These are phyloP conservation scores for Alviniconcha strummeri DNA, from an alignment of 2,888 invertebrate genomes.

Conservation along the genomic window DNA sequence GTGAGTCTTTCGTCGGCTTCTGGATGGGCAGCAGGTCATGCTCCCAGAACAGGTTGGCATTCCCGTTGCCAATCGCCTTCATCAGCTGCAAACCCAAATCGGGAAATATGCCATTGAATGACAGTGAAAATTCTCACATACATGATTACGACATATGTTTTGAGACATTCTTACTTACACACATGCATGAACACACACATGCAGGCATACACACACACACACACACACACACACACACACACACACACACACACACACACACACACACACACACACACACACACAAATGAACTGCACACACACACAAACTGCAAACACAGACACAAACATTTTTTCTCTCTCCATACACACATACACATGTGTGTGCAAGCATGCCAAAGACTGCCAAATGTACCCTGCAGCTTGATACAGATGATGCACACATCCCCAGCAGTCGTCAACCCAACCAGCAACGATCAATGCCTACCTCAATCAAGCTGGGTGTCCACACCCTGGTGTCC, in stretches of 20 bases:
- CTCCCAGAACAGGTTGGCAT: constrained; percentile 69
- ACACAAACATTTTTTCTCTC: no score
- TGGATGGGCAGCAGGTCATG: constrained; percentile 43
- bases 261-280: not conserved
- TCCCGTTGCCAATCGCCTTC: constrained; percentile 67
- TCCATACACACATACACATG: not conserved
- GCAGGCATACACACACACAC: no score
- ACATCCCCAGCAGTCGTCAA: no score
- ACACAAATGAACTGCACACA: no score
- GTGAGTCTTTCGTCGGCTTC: constrained; percentile 41
- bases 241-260: not conserved
- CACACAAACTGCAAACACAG: not conserved
- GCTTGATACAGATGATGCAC: no score
- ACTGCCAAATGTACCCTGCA: no score
- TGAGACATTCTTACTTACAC: no score
- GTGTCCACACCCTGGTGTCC: constrained; percentile 71
- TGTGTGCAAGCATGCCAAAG: not conserved
- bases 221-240: no score
- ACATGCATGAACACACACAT: no score
- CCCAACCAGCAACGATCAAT: not conserved
- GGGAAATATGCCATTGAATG: no score
- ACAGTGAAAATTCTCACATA: no score
- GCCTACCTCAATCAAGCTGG: constrained; percentile 46
- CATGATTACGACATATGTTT: no score
- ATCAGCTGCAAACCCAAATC: constrained; percentile 57